Evolutionary conservation across 2,113 vertebrate species (phyloP).

Genomic region (Puntigrus tetrazona): DNA sequence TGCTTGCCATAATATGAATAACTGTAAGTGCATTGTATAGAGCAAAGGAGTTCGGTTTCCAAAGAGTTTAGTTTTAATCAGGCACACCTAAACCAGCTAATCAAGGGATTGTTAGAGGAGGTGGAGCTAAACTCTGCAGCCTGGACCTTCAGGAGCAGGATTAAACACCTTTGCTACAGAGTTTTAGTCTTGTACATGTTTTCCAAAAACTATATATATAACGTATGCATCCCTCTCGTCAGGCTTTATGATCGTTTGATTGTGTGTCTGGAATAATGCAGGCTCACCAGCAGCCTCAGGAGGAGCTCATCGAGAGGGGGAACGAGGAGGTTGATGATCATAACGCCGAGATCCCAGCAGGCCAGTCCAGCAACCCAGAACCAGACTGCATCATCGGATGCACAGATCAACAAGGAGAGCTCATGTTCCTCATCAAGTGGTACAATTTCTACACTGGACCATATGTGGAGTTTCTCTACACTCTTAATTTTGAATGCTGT

Average conservation of each 20-base stretch:
- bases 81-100: constrained; percentile 5
- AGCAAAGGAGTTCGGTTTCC: not conserved
- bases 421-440: constrained; percentile 99
- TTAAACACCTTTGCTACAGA: not conserved
- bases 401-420: constrained; percentile 93
- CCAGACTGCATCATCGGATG: constrained; percentile 98
- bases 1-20: not conserved
- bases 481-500: not conserved
- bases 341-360: constrained; percentile 79
- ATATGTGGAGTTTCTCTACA: not conserved
- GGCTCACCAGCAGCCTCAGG: constrained; percentile 51
- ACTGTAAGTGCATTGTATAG: not conserved
- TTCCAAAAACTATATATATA: constrained; percentile 11
- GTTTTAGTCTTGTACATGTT: not conserved
- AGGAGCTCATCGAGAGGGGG: constrained; percentile 47
- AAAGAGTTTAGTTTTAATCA: not conserved
- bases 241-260: constrained; percentile 4
- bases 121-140: not conserved
- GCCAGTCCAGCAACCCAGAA: constrained; percentile 85
- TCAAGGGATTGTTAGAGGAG: not conserved
- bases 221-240: not conserved
- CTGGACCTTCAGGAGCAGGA: not conserved
- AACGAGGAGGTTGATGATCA: constrained; percentile 75
- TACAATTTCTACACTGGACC: constrained; percentile 63
- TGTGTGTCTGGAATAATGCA: constrained; percentile 9